Evolutionary conservation across 53 echinoderm and acorn worm genomes (phyloP).

Genomic region (Luidia sarsii): DNA sequence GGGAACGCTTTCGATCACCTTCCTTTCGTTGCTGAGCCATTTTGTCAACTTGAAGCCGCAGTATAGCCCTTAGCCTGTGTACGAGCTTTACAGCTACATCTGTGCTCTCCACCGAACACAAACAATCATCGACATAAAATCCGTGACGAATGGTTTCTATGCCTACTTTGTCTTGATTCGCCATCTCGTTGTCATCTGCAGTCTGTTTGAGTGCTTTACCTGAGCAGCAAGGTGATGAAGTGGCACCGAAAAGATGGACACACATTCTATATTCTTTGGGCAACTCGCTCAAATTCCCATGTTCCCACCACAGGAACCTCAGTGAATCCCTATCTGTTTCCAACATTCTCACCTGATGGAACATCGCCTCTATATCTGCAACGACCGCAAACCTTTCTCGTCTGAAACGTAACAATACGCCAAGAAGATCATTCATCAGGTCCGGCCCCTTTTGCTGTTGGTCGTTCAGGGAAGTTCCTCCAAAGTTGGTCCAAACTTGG

Average conservation of each 20-base stretch:
- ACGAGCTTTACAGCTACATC: not conserved
- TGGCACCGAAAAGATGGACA: constrained; percentile 69
- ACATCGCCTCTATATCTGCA: constrained; percentile 70
- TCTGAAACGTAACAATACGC: constrained; percentile 68
- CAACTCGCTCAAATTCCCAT: constrained; percentile 10
- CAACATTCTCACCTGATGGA: constrained; percentile 62
- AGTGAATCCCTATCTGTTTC: constrained; percentile 57
- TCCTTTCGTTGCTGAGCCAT: constrained; percentile 51
- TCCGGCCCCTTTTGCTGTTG: constrained; percentile 65
- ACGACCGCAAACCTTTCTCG: constrained; percentile 57
- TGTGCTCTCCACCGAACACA: not conserved
- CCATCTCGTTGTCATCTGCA: constrained; percentile 6
- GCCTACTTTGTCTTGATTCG: not conserved
- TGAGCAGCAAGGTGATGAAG: constrained; percentile 50
- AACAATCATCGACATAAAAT: constrained; percentile 38
- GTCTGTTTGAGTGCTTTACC: constrained; percentile 47
- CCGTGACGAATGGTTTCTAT: constrained; percentile 2
- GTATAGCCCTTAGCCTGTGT: not conserved
- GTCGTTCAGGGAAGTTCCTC: constrained; percentile 57
- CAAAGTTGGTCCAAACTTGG: constrained; percentile 55
- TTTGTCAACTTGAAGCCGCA: constrained; percentile 67
- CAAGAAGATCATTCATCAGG: constrained; percentile 57
- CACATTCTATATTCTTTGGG: constrained; percentile 60
- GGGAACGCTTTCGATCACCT: constrained; percentile 60
- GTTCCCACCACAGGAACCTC: constrained; percentile 68